These are phyloP conservation scores for Ophion ellenae DNA, from an alignment of 2,888 invertebrate genomes.

Conservation along the genomic window DNA sequence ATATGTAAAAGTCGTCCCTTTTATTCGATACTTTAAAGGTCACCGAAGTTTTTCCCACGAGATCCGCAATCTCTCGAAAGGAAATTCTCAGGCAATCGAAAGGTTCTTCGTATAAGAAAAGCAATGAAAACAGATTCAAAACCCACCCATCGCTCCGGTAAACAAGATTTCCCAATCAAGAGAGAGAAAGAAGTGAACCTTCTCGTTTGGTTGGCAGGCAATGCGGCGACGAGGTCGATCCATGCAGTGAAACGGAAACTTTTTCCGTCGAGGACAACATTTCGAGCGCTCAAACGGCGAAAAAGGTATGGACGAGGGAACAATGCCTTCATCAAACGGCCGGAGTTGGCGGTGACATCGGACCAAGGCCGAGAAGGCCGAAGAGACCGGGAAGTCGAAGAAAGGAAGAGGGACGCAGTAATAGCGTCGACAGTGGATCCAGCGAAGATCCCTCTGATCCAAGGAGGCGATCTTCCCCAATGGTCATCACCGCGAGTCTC, in stretches of 20 bases:
- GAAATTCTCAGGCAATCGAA: too few relatives aligned
- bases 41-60: too few relatives aligned
- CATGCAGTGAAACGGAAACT: slow-evolving; percentile 80
- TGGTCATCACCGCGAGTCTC: slow-evolving; percentile 90
- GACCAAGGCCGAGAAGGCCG: slow-evolving; percentile 85
- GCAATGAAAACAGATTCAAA: too few relatives aligned
- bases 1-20: too few relatives aligned
- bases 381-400: slow-evolving; percentile 82
- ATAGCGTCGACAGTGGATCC: slow-evolving; percentile 84
- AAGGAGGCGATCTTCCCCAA: slow-evolving; percentile 87
- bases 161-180: too few relatives aligned
- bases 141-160: too few relatives aligned
- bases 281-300: slow-evolving; percentile 70
- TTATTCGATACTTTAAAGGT: too few relatives aligned
- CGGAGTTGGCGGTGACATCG: slow-evolving; percentile 85
- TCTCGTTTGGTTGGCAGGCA: slow-evolving; percentile 71
- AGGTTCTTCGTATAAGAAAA: too few relatives aligned
- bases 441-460: slow-evolving; percentile 81
- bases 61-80: too few relatives aligned
- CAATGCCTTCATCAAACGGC: slow-evolving; percentile 85
- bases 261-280: slow-evolving; percentile 79
- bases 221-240: slow-evolving; percentile 80
- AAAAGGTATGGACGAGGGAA: slow-evolving; percentile 89
- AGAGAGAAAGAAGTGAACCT: not conserved
- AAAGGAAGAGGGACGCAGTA: slow-evolving; percentile 84